Base-by-base conservation (phyloP, 2,797 vertebrate species). In the Cyprinella venusta region DNA sequence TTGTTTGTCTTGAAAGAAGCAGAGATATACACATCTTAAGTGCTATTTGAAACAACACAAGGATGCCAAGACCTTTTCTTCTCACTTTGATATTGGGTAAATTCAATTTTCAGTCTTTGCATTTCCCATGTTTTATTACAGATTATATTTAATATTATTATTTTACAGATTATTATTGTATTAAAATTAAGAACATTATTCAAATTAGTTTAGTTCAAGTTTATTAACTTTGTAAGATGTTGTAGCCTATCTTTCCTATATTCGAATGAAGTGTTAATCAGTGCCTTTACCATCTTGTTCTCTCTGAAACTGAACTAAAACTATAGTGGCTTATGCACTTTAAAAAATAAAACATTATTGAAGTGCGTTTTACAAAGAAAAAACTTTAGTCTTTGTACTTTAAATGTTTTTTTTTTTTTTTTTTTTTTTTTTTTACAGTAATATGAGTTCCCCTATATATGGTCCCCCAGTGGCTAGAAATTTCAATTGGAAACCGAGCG, bases 11-110 rank as follows among this genome's bases (percentile, higher is more conserved):
- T 63, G 16, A 19, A 63, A 63, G 38, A 18, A 12, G 6, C 38
- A 59, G 21, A 42, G 3, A 24, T 13, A 38, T 26, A 19, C 15
- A 36, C 9, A 36, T 54, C 6, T 42, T n/a, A 19, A 21, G 9
- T 12, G 24, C 24, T 45, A 26, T 56, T 38, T 24, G 48, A 45
- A 69, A 45, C 78, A 30, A 15, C 18, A 16, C 24, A 63, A 80
- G 26, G 40, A 80, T 80, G 65, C 6, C n/a, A 59, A 21, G 78
- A 59, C 12, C 12, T 74, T 40, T n/a, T 79, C 50, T 70, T 42
- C 52, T 80, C 16, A 45, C 52, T 59, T 36, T 48, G 26, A 80
- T 72, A 36, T 12, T 33, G 2, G 30, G 30, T 33, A 33, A 33
- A 33, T 33, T 33, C 30, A 33, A 33, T 33, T 33, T 33, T 2